Evolutionary conservation across 2,797 vertebrate species (phyloP), one percentile per base, ranked within the genome.

Genomic region (Salmo trutta): DNA sequence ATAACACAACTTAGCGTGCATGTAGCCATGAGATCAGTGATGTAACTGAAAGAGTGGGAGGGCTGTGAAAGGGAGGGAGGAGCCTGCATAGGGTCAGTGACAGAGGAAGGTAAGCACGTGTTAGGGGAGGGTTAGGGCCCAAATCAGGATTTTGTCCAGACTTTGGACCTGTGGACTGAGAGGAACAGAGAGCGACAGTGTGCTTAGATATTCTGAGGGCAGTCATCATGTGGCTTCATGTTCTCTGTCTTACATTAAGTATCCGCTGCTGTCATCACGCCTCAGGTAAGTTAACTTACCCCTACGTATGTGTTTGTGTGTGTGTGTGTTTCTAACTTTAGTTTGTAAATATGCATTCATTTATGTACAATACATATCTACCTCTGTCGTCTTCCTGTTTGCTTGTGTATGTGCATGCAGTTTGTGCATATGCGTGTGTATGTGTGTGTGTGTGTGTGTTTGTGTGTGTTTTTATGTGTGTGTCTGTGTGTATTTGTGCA

Each of bases 231-330:
- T 81, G 80, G 83, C 84, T 86, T 29, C 78, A 71, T 31, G 73
- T 90, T 68, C 77, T 93, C 70, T 75, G 10, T 59, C 27, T 92
- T 15, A 33, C 88, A 67, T 77, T 89, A 21, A 56, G 56, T 64
- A 10, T 91, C 21, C 77, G 24, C 69, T 29, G 73, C 78, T 88
- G 87, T 76, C 67, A 36, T 65, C 7, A 85, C 1, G 93, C 87
- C 7, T 87, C 93, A 91, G 94, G 94, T 94, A 89, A 91, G 77
- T n/a, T n/a, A 15, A 5, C 19, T 4, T 27, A 31, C 65, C 33
- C 51, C 33, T 54, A 51, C 59, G 19, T 54, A 6, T 64, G 19
- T 27, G 15, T 36, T 33, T 47, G 73, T 53, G 19, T 74, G n/a
- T 27, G 36, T 27, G 21, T 53, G 27, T 33, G 29, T 7, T 36